Evolutionary conservation across 1,140 invertebrate genomes (phyloP).

Genomic region (Drosophila pandora): DNA sequence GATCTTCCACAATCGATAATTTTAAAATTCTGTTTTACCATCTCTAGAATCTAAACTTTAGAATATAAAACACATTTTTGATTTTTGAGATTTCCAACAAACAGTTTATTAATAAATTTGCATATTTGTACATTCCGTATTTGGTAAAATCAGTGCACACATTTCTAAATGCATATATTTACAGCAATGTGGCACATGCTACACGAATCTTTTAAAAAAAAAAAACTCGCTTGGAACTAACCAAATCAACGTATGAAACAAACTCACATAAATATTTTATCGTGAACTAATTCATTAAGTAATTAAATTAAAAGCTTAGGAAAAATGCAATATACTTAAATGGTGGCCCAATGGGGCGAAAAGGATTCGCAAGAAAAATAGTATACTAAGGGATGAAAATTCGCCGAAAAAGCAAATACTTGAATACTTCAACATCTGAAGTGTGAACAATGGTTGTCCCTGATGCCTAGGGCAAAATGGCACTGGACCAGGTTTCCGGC

Average conservation of each 20-base stretch:
- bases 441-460: constrained; percentile 31
- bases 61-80: neutral
- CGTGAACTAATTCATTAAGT: constrained; percentile 18
- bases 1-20: too few species aligned
- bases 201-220: constrained; percentile 16
- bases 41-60: neutral
- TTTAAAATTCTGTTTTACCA: too few species aligned
- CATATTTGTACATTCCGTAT: constrained; percentile 26
- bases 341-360: constrained; percentile 12
- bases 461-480: constrained; percentile 25
- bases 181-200: constrained; percentile 40
- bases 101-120: constrained; percentile 45
- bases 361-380: constrained; percentile 4
- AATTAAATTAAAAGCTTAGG: constrained; percentile 37
- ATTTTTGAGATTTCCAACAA: constrained; percentile 51
- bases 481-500: constrained; percentile 30
- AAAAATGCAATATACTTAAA: constrained; percentile 43
- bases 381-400: constrained; percentile 5
- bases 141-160: constrained; percentile 11
- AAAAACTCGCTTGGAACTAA: constrained; percentile 24
- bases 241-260: constrained; percentile 57
- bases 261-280: constrained; percentile 32
- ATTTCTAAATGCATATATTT: constrained; percentile 66
- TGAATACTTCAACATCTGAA: constrained; percentile 49
- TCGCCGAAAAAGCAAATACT: constrained; percentile 56